Percentiles rank a stretch among this genome's conserved stretches.
phyloP scores from a whole-genome alignment of 2,797 vertebrate genomes.

The Lindbergichthys nudifrons region DNA sequence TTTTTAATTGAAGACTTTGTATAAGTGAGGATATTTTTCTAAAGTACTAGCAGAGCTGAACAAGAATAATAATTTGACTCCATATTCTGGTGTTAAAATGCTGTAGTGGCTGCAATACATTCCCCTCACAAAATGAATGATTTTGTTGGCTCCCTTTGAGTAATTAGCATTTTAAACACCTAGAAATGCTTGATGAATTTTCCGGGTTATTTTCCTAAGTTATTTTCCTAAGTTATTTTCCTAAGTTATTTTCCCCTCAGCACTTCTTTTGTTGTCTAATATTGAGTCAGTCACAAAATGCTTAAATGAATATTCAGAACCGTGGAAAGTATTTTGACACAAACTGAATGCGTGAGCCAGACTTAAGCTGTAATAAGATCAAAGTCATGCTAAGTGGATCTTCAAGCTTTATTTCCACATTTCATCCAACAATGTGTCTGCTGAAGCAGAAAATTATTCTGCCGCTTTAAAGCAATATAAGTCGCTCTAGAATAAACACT shows the following conservation, averaged over 20 bases:
- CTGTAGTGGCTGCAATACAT: conserved; percentile 23
- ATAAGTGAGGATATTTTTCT: conserved; percentile 6
- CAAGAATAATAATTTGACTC: conserved; percentile 30
- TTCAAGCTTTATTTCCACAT: conserved; percentile 82
- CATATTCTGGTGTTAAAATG: conserved; percentile 29
- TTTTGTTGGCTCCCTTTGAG: conserved; percentile 16
- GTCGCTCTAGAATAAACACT: conserved; percentile 79
- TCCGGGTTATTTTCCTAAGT: conserved; percentile 30
- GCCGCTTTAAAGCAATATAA: conserved; percentile 81
- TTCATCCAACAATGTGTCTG: conserved; percentile 81
- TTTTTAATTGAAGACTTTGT: conserved; percentile 15
- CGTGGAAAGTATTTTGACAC: conserved; percentile 80
- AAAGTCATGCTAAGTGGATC: conserved; percentile 86
- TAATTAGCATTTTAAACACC: conserved; percentile 52
- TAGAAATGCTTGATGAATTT: conserved; percentile 40
- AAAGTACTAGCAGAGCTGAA: conserved; percentile 21
- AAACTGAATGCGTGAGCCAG: conserved; percentile 75
- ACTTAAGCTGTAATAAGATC: conserved; percentile 84
- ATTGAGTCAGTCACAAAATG: conserved; percentile 53
- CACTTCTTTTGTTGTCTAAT: conserved; percentile 52
- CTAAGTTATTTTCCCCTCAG: conserved; percentile 15
- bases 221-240: conserved; percentile 35
- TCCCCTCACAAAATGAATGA: conserved; percentile 34
- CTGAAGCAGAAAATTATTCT: conserved; percentile 81
- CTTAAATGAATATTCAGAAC: conserved; percentile 80